Evolutionary conservation across 2,113 vertebrate species (phyloP), one percentile per base, ranked within the genome.

Genomic region (Stigmatopora argus): DNA sequence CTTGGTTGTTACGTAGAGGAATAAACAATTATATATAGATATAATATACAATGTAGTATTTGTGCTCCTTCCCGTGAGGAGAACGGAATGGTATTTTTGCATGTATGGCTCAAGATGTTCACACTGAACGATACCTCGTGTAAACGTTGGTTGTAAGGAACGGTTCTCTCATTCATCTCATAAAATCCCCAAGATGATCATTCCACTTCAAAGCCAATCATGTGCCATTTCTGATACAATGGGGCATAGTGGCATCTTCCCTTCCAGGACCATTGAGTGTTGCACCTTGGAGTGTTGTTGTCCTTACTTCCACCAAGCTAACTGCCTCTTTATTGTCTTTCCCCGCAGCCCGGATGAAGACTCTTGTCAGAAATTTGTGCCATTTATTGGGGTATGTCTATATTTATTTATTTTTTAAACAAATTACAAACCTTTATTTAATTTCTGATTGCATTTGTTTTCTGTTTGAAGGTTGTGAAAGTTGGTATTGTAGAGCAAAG

Each of bases 291-390:
- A 75, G 56, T 75, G 62, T 75, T 75, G 49, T 67, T 34, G 13
- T 75, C 62, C 14, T 31, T 13, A 8, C 1, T 23, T 3, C 47
- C 44, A 7, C 34, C 52, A 5, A 13, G 53, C 74, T 77, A 61
- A 77, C 64, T 34, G 19, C 34, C 13, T 62, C 34, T 75, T n/a
- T 9, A 1, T 49, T 75, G 15, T 79, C 57, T 81, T 46, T 67
- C 19, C 74, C 58, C 71, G 60, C 82, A 84, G 94, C 89, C 92
- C 93, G 0, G 94, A 96, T 0, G 94, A 96, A 67, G 94, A 96
- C 85, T 96, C 94, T 75, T 95, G 94, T 88, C 94, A 96, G 92
- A 96, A 95, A 82, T 96, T 96, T 80, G 90, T 96, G 73, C 94
- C 94, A 12, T 96, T 95, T 74, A 94, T 96, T 26, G 94, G 94